phyloP scores from a whole-genome alignment of 2,888 invertebrate genomes.

The Ligdia adustata region DNA sequence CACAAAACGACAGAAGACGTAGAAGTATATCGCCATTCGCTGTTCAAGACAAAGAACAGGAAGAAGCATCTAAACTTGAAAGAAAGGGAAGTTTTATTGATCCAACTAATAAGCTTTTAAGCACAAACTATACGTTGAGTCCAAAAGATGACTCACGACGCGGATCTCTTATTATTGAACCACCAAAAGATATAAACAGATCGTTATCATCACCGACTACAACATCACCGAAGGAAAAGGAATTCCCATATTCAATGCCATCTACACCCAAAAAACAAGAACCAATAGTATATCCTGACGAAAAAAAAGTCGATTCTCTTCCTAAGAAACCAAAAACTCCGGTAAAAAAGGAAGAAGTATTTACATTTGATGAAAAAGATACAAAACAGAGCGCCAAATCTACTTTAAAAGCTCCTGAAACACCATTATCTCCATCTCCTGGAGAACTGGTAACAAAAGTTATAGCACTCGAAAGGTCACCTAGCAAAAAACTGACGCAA shows the following conservation, averaged over 20 bases:
- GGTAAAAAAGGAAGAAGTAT: conserved; percentile 58
- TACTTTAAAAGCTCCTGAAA: conserved; percentile 53
- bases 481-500: conserved; percentile 65
- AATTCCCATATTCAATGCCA: conserved; percentile 59
- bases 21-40: conserved; percentile 82
- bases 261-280: conserved; percentile 68
- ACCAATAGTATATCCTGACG: conserved; percentile 64
- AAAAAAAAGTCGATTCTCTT: conserved; percentile 47
- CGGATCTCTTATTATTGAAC: conserved; percentile 63
- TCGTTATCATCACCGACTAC: conserved; percentile 62
- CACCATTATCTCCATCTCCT: conserved; percentile 41
- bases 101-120: conserved; percentile 74
- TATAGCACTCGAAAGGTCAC: conserved; percentile 74
- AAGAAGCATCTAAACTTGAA: conserved; percentile 59
- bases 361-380: conserved; percentile 64
- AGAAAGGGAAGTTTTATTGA: conserved; percentile 79
- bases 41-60: conserved; percentile 71
- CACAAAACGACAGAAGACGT: conserved; percentile 73
- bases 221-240: conserved; percentile 64
- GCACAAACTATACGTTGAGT: conserved; percentile 69
- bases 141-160: conserved; percentile 70
- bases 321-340: conserved; percentile 49
- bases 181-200: conserved; percentile 49
- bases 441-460: conserved; percentile 76
- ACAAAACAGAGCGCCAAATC: conserved; percentile 47